Evolutionary conservation across 2,888 invertebrate species (phyloP), one percentile per base, ranked within the genome.

Genomic region (Ectobius pallidus): DNA sequence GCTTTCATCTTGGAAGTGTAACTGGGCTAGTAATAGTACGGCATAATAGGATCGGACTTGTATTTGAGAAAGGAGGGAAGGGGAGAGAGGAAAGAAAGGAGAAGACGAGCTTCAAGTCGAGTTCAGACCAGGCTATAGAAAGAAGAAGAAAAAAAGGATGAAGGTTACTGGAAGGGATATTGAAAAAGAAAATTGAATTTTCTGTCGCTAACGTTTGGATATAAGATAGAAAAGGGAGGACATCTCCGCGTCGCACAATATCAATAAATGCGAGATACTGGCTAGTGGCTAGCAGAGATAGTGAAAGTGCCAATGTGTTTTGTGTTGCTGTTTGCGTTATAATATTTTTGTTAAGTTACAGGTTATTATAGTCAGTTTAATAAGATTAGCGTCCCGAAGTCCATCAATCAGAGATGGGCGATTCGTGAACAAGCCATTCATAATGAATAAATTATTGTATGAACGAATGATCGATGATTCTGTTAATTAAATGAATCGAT

Each of bases 121-220:
- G 32, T n/a, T 46, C 18, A 46, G 46, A 7, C 4, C n/a, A 22
- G 42, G 22, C 39, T 7, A 25, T 22, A 44, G 27, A 44, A 25
- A 65, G n/a, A 44, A 65, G 46, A n/a, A 65, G n/a, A 65, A 44
- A 65, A 42, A 18, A 42, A 20, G 65, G 65, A 44, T 65, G 65
- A 65, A 30, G 44, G 61, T 30, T 61, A 32, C 61, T 61, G 25
- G 55, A 46, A 46, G 25, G 65, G 65, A 65, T 65, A 65, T 65
- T 65, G 65, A 65, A 65, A 65, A 65, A 65, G 65, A 65, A 65
- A 65, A 65, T 65, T 65, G 65, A 65, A 65, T 65, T 65, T 65
- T 65, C 44, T 65, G 46, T 65, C 65, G 44, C 65, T 65, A 65
- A 65, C 63, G 63, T 42, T 63, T 63, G 42, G 63, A 63, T 63